Evolutionary conservation across 2,113 vertebrate genomes (phyloP), one percentile per base, ranked within the genome.

Genomic region (Sylvietta virens): DNA sequence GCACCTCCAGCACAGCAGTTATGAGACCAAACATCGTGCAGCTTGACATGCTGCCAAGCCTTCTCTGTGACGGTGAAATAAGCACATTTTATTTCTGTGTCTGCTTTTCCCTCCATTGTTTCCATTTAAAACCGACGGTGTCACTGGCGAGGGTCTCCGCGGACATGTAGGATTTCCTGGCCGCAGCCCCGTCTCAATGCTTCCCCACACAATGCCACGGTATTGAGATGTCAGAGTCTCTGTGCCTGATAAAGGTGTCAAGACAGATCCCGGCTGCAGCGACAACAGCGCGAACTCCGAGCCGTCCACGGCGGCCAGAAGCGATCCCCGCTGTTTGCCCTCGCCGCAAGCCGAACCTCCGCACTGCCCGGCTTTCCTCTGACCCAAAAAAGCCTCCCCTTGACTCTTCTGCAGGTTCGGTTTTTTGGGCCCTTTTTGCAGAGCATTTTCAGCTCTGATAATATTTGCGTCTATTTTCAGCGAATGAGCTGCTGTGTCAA

Each of bases 201-300:
- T 60, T 71, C 57, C 77, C 69, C 87, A 90, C 88, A 97, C 94
- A 96, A 93, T 80, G 88, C 42, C 4, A 13, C 61, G 26, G 71
- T 96, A 96, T 95, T 96, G 94, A 97, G 96, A 96, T 94, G 94
- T 95, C 95, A 96, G 85, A 83, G 81, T 13, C 90, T 73, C 92
- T 33, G 56, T 7, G 94, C 79, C 76, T 92, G 94, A 96, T 96
- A 86, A 92, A 96, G 93, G 96, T 92, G 80, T 97, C 95, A 94
- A 86, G 93, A 74, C 60, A 66, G 94, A 92, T 54, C 65, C 30
- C 2, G 7, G 40, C 7, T 26, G 16, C 72, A 20, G 88, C 51
- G 17, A 91, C 94, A 74, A 10, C 35, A 74, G 77, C 3, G 4
- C 10, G 4, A 69, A 17, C 70, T 33, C 35, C 2, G 1, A 94